Conservation (phyloP, 2,888 invertebrate genomes). For the Melieria crassipennis region DNA sequence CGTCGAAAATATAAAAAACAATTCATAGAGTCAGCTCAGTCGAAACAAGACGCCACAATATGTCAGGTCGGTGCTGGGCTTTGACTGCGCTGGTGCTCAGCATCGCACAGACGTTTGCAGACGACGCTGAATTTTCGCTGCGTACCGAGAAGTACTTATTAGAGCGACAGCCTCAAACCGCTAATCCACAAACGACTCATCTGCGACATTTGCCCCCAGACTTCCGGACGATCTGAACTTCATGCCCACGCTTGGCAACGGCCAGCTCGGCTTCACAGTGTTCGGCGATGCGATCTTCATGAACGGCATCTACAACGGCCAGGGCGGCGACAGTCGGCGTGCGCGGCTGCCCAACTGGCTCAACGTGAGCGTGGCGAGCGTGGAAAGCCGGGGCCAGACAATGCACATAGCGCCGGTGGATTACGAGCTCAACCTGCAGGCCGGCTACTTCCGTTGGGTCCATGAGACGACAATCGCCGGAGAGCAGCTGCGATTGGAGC, state of each 20-base stretch:
- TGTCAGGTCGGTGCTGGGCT: not conserved
- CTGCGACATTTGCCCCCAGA: slow-evolving; percentile 52
- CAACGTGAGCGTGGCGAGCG: slow-evolving; percentile 60
- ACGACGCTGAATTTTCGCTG: slow-evolving; percentile 41
- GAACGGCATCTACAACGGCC: slow-evolving; percentile 72
- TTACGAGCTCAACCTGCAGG: slow-evolving; percentile 36
- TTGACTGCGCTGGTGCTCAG: slow-evolving; percentile 6
- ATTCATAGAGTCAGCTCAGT: no score
- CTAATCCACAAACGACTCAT: not conserved
- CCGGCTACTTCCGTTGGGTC: slow-evolving; percentile 44
- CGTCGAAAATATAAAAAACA: no score
- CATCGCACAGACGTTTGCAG: slow-evolving; percentile 4
- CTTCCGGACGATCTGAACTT: slow-evolving; percentile 69
- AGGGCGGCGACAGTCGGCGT: slow-evolving; percentile 69
- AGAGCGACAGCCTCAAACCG: not conserved
- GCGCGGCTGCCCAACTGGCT: slow-evolving; percentile 72
- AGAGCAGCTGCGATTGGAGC: slow-evolving; percentile 47
- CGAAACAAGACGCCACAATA: no score
- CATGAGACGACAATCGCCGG: slow-evolving; percentile 44
- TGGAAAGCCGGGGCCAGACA: slow-evolving; percentile 1
- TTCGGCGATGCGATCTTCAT: slow-evolving; percentile 71
- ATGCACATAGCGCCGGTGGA: not conserved
- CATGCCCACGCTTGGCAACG: slow-evolving; percentile 72
- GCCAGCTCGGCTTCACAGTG: slow-evolving; percentile 70
- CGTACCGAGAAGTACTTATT: slow-evolving; percentile 43